A percentile compares a stretch with the other conserved stretches of the same genome.
Evolutionary conservation across 2,113 vertebrate genomes (phyloP).

Genomic region (Oplegnathus fasciatus): DNA sequence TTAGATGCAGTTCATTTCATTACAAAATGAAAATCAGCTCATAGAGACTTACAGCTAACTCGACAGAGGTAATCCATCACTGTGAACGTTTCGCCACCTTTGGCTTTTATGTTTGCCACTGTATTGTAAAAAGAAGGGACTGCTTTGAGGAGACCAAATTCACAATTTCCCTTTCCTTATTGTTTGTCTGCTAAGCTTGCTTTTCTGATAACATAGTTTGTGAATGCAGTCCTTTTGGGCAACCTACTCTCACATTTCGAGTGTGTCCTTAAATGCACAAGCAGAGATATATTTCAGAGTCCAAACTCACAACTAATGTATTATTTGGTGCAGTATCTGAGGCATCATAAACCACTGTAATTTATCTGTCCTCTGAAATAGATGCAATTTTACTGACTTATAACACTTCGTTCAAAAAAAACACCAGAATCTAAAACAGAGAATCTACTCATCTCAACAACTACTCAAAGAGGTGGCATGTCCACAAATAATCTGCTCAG

Average conservation of each 20-base stretch:
- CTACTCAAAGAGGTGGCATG: background rate
- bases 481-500: background rate
- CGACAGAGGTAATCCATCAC: conserved; percentile 42
- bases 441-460: background rate
- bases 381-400: background rate
- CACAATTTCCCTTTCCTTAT: background rate
- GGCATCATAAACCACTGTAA: background rate
- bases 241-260: background rate
- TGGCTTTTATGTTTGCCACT: background rate
- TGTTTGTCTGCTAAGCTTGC: conserved; percentile 12
- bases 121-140: background rate
- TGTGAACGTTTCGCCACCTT: background rate
- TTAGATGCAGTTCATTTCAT: conserved; percentile 69
- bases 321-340: background rate
- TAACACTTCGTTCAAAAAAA: background rate
- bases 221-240: background rate
- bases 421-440: background rate
- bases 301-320: background rate
- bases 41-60: conserved; percentile 19
- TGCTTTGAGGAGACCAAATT: background rate
- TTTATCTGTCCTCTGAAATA: background rate
- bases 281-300: background rate
- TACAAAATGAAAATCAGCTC: conserved; percentile 25
- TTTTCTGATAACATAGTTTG: background rate
- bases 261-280: background rate